These are phyloP conservation scores for Lepisosteus osseus DNA, from an alignment of 2,113 vertebrate species.

Conservation along the genomic window DNA sequence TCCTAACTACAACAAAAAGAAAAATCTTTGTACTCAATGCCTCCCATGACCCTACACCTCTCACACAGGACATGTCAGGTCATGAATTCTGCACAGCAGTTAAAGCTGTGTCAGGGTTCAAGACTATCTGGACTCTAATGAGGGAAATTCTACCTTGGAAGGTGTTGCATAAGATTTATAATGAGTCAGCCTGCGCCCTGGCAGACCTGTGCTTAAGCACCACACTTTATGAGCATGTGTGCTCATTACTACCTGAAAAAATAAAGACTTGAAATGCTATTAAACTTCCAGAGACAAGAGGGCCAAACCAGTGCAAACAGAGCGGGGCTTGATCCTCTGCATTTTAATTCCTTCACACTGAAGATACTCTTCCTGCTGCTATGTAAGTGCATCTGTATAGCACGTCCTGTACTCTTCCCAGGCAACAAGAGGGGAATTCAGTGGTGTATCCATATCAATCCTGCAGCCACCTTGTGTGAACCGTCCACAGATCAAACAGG, in stretches of 20 bases:
- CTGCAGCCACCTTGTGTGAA: too few relatives aligned
- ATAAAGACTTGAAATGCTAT: neutral
- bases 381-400: neutral
- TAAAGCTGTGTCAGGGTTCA: neutral
- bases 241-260: neutral
- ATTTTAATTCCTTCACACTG: neutral
- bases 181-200: constrained; percentile 7
- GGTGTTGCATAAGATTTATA: neutral
- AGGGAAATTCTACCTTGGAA: constrained; percentile 8
- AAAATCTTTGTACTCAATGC: too few relatives aligned
- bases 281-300: neutral
- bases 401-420: too few relatives aligned
- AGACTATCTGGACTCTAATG: neutral
- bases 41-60: too few relatives aligned
- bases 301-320: neutral
- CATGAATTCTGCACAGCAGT: too few relatives aligned
- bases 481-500: too few relatives aligned
- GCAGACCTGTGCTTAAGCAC: neutral
- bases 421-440: too few relatives aligned
- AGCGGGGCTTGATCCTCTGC: neutral
- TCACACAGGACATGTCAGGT: too few relatives aligned
- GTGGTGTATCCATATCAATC: too few relatives aligned
- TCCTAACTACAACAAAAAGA: too few relatives aligned
- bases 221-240: neutral
- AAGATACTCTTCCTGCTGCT: neutral